A percentile compares a stretch with the other conserved stretches of the same genome.
Evolutionary conservation across 1,140 invertebrate genomes (phyloP).

Genomic region (Pogonognathellus flavescens): DNA sequence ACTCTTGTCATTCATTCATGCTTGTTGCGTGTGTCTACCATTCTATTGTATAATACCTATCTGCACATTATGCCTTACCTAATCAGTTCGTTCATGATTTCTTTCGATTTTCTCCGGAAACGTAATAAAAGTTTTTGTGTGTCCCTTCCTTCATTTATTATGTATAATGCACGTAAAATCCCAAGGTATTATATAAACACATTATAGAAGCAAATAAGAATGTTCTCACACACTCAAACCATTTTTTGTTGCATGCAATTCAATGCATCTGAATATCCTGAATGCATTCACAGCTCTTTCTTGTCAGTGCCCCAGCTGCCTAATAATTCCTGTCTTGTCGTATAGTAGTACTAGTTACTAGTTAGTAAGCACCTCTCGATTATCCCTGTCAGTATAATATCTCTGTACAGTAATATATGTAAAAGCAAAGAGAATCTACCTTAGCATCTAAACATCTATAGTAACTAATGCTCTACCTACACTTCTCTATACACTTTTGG

Average conservation of each 20-base stretch:
- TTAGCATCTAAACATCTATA: no score
- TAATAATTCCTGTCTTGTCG: not conserved
- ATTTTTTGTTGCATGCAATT: not conserved
- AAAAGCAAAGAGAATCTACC: no score
- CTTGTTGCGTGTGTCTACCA: no score
- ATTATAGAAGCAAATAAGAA: no score
- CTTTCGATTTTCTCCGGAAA: constrained; percentile 13
- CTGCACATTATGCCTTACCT: not conserved
- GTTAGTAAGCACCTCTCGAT: not conserved
- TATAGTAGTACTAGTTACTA: not conserved
- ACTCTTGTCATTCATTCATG: no score
- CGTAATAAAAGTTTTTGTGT: constrained; percentile 13
- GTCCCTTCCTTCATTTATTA: not conserved
- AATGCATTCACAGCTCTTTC: not conserved
- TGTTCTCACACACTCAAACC: not conserved
- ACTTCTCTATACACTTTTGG: no score
- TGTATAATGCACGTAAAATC: no score
- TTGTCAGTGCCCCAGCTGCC: not conserved
- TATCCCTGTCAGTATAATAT: not conserved
- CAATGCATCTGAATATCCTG: not conserved
- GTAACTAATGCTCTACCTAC: no score
- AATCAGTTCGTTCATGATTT: not conserved
- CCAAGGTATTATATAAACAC: no score
- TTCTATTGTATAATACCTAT: not conserved
- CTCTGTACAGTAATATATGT: no score